Conservation (phyloP, 2,888 invertebrate species). For the Gymnocheta viridis region DNA sequence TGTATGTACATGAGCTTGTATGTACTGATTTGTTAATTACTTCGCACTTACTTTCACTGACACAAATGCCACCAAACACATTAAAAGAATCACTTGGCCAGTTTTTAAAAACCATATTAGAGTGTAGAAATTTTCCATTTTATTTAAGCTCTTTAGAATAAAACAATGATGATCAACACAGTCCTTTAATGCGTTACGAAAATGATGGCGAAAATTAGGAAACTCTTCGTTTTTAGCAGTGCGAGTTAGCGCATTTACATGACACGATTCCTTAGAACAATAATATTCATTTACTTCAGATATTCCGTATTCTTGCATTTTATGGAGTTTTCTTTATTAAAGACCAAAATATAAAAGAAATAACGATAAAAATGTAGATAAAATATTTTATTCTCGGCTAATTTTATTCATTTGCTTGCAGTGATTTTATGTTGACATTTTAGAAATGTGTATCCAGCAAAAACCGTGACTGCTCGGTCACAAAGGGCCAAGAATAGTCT, state of each 20-base stretch:
- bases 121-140: conserved; percentile 78
- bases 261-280: conserved; percentile 70
- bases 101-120: conserved; percentile 79
- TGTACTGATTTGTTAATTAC: not conserved
- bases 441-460: no score
- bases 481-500: no score
- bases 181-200: conserved; percentile 72
- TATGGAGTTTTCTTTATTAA: conserved; percentile 70
- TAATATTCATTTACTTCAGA: conserved; percentile 74
- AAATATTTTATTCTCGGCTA: no score
- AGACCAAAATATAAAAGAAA: no score
- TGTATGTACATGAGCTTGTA: no score
- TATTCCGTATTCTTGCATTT: conserved; percentile 71
- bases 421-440: no score
- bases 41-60: conserved; percentile 75
- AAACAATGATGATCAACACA: conserved; percentile 79
- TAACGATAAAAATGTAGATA: no score
- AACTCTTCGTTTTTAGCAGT: not conserved
- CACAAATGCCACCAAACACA: conserved; percentile 79
- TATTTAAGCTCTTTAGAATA: conserved; percentile 74
- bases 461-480: no score
- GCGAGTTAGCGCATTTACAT: not conserved
- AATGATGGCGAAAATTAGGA: conserved; percentile 69
- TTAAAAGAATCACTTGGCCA: conserved; percentile 76
- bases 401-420: no score